These are phyloP conservation scores for Merluccius polli DNA, from an alignment of 2,797 vertebrate genomes.

Conservation along the genomic window DNA sequence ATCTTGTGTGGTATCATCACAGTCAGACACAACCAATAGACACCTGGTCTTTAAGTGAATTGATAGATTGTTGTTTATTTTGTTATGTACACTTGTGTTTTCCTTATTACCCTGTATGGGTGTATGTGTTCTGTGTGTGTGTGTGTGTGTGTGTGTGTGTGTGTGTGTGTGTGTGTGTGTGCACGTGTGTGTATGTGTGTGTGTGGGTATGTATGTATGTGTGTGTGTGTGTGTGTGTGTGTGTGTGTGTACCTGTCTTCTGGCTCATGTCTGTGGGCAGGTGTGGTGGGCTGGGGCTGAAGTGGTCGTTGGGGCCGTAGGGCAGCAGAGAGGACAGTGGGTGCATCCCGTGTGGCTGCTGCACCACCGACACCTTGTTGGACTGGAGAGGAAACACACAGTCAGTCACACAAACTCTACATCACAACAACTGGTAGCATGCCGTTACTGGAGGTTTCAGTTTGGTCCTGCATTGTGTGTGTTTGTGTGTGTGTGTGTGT, in stretches of 20 bases:
- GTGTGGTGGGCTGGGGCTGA: slow-evolving; percentile 87
- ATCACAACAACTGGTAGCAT: neutral
- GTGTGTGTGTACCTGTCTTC: slow-evolving; percentile 82
- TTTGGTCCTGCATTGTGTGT: neutral
- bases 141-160: slow-evolving; percentile 12
- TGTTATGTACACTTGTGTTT: slow-evolving; percentile 12
- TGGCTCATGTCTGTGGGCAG: slow-evolving; percentile 93
- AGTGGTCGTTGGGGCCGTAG: slow-evolving; percentile 89
- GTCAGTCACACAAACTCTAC: neutral
- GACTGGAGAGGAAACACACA: slow-evolving; percentile 75
- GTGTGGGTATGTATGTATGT: slow-evolving; percentile 22
- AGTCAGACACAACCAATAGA: no score
- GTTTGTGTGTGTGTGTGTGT: neutral
- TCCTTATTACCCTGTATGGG: slow-evolving; percentile 60
- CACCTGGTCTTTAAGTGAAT: neutral
- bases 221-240: slow-evolving; percentile 19
- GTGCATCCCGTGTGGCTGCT: slow-evolving; percentile 91
- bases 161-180: slow-evolving; percentile 27
- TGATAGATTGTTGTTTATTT: neutral
- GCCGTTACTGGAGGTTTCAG: neutral
- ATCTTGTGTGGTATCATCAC: neutral
- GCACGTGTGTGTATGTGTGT: slow-evolving; percentile 24
- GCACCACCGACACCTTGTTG: slow-evolving; percentile 95
- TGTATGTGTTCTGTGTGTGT: slow-evolving; percentile 5
- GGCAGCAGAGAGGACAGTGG: slow-evolving; percentile 91